Evolutionary conservation across 2,888 invertebrate species (phyloP), one percentile per base, ranked within the genome.

Genomic region (Chloromyia formosa): DNA sequence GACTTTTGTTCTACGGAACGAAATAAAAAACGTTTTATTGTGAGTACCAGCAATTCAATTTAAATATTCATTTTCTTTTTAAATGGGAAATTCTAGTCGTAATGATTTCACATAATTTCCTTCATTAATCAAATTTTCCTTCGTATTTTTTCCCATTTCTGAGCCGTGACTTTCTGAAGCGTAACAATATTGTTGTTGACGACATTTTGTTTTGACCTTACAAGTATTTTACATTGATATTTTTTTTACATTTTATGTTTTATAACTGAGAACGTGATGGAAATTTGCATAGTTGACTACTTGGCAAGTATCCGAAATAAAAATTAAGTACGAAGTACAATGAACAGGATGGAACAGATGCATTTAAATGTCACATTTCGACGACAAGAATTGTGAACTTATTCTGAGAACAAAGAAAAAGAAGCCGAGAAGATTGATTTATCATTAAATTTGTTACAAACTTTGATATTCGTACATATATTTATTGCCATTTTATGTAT

Each of bases 31-130:
- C 16, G 4, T 62, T 62, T 27, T 23, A 18, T 16, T 61, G 62
- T 40, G 12, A 40, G 62, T 62, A 62, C n/a, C 62, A 23, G 62
- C 62, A 14, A 62, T 62, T 62, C 62, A 35, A 62, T 62, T 62
- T 62, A 18, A 35, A 62, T 62, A 40, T 62, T 40, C 62, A 40
- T 62, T 62, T 22, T 40, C 40, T 40, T 40, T 62, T 27, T 23
- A 40, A 22, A 62, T 16, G 35, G 18, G 10, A 40, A 62, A 62
- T 35, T 62, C 40, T 7, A 40, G 40, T 62, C 23, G 40, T 62
- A 62, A 35, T 62, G 62, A 62, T 62, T 62, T 62, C 62, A 4
- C n/a, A 40, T 62, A 62, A 40, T 40, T 23, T 40, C 40, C 27
- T 40, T 16, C 62, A 62, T 62, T 62, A 62, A 62, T 62, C 35